phyloP scores from a whole-genome alignment of 2,797 vertebrate species.

The Xenopus petersii region DNA sequence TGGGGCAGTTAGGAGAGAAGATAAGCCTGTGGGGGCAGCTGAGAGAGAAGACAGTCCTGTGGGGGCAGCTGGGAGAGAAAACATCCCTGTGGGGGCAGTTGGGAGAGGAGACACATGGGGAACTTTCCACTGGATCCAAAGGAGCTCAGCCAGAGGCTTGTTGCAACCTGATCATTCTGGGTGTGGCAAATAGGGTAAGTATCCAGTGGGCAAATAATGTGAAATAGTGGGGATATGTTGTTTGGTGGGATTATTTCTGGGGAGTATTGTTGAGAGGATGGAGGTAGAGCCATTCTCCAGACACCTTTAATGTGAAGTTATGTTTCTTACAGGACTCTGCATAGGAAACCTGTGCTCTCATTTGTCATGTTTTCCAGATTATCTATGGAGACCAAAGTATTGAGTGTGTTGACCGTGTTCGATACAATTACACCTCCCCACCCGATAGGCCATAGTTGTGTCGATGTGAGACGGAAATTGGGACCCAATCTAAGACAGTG shows the following conservation, averaged over 20 bases:
- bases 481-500: neutral
- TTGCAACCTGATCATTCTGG: constrained; percentile 91
- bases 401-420: constrained; percentile 89
- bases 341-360: constrained; percentile 91
- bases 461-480: constrained; percentile 75
- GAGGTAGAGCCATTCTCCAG: too few species aligned
- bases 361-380: constrained; percentile 96
- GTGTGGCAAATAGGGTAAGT: constrained; percentile 85
- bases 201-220: too few species aligned
- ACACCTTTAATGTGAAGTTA: neutral
- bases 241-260: too few species aligned
- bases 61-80: too few species aligned
- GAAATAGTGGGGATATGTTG: too few species aligned
- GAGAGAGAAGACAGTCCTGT: too few species aligned
- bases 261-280: too few species aligned
- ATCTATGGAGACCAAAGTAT: constrained; percentile 95
- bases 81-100: constrained; percentile 66
- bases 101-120: constrained; percentile 80
- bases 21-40: too few species aligned
- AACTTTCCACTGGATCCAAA: constrained; percentile 78
- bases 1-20: constrained; percentile 59
- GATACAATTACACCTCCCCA: constrained; percentile 84
- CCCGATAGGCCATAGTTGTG: constrained; percentile 86
- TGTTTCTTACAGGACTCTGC: constrained; percentile 76
- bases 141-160: constrained; percentile 86